Percentiles rank a stretch among this genome's conserved stretches.
phyloP scores from a whole-genome alignment of 2,797 vertebrate species.

The Amblyopsis hoosieri region DNA sequence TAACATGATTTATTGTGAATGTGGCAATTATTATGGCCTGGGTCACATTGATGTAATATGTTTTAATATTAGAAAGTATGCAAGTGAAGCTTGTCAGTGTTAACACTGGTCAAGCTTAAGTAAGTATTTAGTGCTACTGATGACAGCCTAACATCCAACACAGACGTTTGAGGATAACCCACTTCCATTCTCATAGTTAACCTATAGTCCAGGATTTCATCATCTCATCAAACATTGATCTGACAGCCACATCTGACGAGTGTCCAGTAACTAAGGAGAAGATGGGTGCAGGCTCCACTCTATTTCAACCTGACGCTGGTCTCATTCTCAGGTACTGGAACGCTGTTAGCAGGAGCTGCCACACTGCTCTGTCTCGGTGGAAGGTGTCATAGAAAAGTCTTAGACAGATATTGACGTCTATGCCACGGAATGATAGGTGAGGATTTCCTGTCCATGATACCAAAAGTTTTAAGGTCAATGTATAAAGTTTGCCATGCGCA shows the following conservation, averaged over 20 bases:
- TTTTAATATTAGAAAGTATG: slow-evolving; percentile 20
- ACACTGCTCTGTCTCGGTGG: slow-evolving; percentile 80
- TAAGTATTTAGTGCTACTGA: slow-evolving; percentile 35
- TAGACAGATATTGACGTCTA: slow-evolving; percentile 71
- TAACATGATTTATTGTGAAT: slow-evolving; percentile 32
- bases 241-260: slow-evolving; percentile 68
- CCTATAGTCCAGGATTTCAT: slow-evolving; percentile 64
- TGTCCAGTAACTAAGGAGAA: slow-evolving; percentile 57
- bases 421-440: slow-evolving; percentile 75
- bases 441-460: slow-evolving; percentile 69
- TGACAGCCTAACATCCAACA: slow-evolving; percentile 34
- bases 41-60: slow-evolving; percentile 28
- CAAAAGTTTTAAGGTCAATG: slow-evolving; percentile 52
- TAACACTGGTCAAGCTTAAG: slow-evolving; percentile 43
- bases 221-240: slow-evolving; percentile 76
- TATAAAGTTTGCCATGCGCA: slow-evolving; percentile 19
- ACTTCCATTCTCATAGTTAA: slow-evolving; percentile 34
- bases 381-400: slow-evolving; percentile 78
- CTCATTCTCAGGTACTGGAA: slow-evolving; percentile 80
- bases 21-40: slow-evolving; percentile 16
- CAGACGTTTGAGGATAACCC: slow-evolving; percentile 47
- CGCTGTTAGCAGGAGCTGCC: slow-evolving; percentile 78
- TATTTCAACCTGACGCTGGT: slow-evolving; percentile 74
- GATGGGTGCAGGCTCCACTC: slow-evolving; percentile 53
- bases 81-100: slow-evolving; percentile 29